phyloP scores from a whole-genome alignment of 2,797 vertebrate genomes.

The Phaenicophaeus curvirostris region DNA sequence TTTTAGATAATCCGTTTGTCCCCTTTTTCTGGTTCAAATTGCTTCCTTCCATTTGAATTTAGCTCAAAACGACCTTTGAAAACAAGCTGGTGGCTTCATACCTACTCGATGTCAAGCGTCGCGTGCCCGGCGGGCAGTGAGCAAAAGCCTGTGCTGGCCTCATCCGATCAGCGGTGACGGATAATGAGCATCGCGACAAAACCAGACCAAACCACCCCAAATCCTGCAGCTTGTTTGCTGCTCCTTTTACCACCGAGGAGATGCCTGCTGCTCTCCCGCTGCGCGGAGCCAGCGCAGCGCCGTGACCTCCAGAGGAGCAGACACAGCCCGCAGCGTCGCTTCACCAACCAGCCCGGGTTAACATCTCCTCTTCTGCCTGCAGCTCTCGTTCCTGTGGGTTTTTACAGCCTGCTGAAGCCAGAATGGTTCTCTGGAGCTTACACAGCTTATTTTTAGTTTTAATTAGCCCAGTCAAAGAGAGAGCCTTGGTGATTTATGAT shows the following conservation, averaged over 20 bases:
- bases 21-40: neutral
- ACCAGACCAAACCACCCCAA: neutral
- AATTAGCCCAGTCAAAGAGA: neutral
- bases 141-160: neutral
- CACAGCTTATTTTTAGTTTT: neutral
- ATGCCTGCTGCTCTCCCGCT: neutral
- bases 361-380: accelerated
- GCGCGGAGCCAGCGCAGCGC: neutral
- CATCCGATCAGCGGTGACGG: accelerated
- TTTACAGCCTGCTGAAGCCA: neutral
- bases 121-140: neutral
- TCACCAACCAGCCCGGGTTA: accelerated
- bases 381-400: neutral
- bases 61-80: neutral
- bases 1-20: neutral
- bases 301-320: neutral
- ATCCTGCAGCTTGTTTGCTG: neutral
- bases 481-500: neutral
- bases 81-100: neutral
- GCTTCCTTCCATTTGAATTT: neutral
- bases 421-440: neutral
- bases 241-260: neutral
- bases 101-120: neutral
- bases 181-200: neutral
- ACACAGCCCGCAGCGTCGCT: accelerated